These are phyloP conservation scores for Illadopsis cleaveri DNA, from an alignment of 2,113 vertebrate genomes.

Conservation along the genomic window DNA sequence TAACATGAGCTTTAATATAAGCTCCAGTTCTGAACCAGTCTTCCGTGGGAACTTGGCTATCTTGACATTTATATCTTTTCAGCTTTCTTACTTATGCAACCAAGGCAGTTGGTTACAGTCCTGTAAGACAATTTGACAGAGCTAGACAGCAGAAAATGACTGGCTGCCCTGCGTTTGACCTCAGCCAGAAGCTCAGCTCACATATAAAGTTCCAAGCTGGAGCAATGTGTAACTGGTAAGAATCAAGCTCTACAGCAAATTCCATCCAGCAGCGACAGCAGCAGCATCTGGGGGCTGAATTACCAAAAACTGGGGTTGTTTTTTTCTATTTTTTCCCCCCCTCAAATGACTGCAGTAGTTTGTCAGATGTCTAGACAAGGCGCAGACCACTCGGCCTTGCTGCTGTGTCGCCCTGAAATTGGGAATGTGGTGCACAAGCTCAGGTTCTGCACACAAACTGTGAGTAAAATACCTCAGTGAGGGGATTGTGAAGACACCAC, in stretches of 20 bases:
- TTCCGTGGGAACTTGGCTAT: constrained; percentile 68
- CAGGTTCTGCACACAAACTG: neutral
- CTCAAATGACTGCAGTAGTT: neutral
- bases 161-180: constrained; percentile 65
- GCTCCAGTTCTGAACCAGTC: constrained; percentile 65
- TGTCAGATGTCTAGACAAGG: constrained; percentile 47
- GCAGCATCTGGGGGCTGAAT: constrained; percentile 42
- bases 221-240: constrained; percentile 60
- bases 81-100: constrained; percentile 73
- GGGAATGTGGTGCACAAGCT: neutral
- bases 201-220: constrained; percentile 55
- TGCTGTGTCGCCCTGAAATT: neutral
- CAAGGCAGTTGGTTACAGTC: constrained; percentile 57
- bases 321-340: neutral
- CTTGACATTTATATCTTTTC: constrained; percentile 73
- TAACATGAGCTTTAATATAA: constrained; percentile 69
- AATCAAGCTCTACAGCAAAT: constrained; percentile 52
- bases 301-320: neutral
- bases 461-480: neutral
- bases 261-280: constrained; percentile 43
- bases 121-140: constrained; percentile 65
- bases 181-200: constrained; percentile 49
- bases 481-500: neutral
- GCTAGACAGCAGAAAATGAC: constrained; percentile 69
- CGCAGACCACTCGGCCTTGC: neutral